A percentile compares a stretch with the other conserved stretches of the same genome.
Evolutionary conservation across 2,797 vertebrate species (phyloP).

Genomic region (Ceryle rudis): DNA sequence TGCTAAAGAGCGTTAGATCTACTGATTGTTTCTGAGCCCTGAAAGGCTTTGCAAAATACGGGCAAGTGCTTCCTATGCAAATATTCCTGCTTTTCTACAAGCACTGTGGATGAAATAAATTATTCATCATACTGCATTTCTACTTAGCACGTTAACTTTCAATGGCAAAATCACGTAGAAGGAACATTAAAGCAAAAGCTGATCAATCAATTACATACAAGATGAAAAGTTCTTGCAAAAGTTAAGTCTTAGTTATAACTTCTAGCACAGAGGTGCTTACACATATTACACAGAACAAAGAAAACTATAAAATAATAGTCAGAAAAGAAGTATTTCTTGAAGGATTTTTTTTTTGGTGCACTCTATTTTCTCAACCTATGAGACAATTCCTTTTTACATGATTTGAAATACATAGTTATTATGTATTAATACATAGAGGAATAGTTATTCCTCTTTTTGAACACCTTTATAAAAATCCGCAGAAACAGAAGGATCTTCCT

Average conservation of each 20-base stretch:
- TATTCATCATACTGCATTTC: neutral
- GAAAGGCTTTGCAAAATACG: neutral
- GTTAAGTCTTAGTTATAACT: neutral
- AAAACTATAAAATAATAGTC: neutral
- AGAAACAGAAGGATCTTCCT: neutral
- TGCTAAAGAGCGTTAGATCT: neutral
- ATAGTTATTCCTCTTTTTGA: neutral
- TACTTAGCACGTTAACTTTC: neutral
- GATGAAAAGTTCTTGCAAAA: neutral
- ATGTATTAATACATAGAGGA: too few species aligned
- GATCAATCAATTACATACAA: neutral
- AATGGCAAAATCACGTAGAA: neutral
- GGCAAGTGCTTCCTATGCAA: neutral
- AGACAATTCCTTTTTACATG: neutral
- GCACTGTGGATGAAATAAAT: neutral
- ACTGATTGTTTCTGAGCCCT: neutral
- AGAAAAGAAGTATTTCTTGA: neutral
- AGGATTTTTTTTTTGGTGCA: neutral
- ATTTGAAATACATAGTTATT: neutral
- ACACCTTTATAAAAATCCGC: neutral
- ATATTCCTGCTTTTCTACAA: neutral
- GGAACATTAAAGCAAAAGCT: neutral
- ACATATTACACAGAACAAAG: neutral
- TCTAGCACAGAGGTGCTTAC: neutral
- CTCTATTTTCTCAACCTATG: neutral